Conservation (phyloP, 1,140 invertebrate species). For the Melitaea cinxia region DNA sequence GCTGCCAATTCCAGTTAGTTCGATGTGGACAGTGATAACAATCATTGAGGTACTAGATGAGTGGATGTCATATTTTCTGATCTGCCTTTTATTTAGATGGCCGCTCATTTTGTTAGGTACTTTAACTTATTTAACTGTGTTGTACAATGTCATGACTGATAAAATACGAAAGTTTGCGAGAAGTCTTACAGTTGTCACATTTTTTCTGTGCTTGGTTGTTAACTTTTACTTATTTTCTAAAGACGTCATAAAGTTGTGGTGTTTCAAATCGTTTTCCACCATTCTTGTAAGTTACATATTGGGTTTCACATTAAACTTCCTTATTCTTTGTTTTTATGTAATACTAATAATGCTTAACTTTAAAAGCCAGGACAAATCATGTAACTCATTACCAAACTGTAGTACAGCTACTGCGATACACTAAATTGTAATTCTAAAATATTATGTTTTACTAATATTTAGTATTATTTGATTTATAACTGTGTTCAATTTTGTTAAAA, state of each 20-base stretch:
- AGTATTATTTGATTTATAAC: background rate
- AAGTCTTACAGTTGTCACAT: conserved; percentile 62
- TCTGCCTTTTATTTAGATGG: conserved; percentile 60
- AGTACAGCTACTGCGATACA: conserved; percentile 23
- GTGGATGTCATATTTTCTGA: conserved; percentile 52
- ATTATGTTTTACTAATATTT: background rate
- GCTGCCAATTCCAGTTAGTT: conserved; percentile 54
- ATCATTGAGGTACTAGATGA: conserved; percentile 34
- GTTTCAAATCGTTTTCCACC: conserved; percentile 50
- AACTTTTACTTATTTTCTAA: conserved; percentile 66
- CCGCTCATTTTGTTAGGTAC: conserved; percentile 64
- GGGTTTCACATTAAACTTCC: conserved; percentile 58
- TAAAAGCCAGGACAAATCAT: conserved; percentile 28
- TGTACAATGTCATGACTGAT: conserved; percentile 61
- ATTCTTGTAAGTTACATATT: conserved; percentile 55
- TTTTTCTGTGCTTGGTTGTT: conserved; percentile 65
- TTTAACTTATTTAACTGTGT: conserved; percentile 50
- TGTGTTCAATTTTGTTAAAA: background rate
- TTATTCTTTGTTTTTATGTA: conserved; percentile 58
- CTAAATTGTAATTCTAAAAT: background rate
- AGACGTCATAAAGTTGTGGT: conserved; percentile 66
- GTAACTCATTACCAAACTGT: conserved; percentile 21
- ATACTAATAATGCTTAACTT: conserved; percentile 44
- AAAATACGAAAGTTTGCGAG: conserved; percentile 63
- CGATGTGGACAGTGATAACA: conserved; percentile 41